Conservation (phyloP, 2,113 vertebrate genomes). For the Eretmochelys imbricata region DNA sequence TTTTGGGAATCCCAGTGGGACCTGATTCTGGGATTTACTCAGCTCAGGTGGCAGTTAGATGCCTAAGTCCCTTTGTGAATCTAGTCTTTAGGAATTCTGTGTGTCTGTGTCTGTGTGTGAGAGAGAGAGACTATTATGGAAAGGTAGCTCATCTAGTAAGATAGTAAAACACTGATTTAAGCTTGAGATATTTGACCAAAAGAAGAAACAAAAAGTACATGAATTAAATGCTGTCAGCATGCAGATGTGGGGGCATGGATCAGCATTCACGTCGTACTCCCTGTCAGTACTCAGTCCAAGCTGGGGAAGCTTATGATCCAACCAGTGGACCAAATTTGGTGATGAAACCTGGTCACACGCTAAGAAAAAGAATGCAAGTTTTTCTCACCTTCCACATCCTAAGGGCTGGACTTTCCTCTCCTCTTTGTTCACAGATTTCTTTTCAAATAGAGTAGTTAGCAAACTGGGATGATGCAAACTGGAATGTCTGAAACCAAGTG, state of each 20-base stretch:
- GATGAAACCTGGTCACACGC: no score
- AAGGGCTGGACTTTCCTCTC: not conserved
- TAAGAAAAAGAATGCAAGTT: not conserved
- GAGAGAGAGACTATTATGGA: not conserved
- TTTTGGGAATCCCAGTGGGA: no score
- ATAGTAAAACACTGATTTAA: not conserved
- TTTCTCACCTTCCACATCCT: not conserved
- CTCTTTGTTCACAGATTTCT: not conserved
- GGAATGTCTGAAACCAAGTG: not conserved
- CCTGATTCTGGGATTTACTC: no score
- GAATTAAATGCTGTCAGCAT: not conserved
- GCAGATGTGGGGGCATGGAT: not conserved
- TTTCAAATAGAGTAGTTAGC: not conserved
- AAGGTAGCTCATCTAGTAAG: not conserved
- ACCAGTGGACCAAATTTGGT: no score
- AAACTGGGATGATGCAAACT: not conserved
- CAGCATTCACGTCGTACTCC: no score
- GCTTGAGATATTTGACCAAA: not conserved
- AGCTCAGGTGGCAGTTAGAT: no score
- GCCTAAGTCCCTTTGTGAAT: no score
- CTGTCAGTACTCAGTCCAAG: no score
- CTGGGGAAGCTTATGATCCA: no score
- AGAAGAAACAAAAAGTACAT: not conserved
- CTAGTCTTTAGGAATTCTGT: not conserved
- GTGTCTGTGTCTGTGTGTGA: not conserved